Evolutionary conservation across 2,113 vertebrate species (phyloP).

Genomic region (Nesogale talazaci): DNA sequence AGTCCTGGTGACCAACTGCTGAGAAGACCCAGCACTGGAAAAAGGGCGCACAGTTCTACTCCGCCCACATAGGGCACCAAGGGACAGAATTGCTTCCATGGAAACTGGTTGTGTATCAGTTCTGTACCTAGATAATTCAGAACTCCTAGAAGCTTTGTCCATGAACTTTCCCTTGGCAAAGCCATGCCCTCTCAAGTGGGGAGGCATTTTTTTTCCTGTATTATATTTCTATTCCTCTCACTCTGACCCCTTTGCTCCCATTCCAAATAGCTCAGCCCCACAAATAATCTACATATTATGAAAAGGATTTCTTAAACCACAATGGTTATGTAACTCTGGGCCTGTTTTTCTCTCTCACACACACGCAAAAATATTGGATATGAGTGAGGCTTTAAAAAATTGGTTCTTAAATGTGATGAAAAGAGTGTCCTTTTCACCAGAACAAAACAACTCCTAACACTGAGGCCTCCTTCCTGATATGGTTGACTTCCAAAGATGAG

Average conservation of each 20-base stretch:
- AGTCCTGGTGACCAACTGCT: not conserved
- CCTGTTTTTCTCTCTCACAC: slow-evolving; percentile 62
- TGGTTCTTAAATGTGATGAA: slow-evolving; percentile 78
- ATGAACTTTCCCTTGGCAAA: not conserved
- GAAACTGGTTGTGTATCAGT: not conserved
- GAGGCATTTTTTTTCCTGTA: slow-evolving; percentile 21
- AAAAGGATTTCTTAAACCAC: slow-evolving; percentile 74
- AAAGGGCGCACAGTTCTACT: not conserved
- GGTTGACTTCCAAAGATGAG: slow-evolving; percentile 68
- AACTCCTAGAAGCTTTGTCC: not conserved
- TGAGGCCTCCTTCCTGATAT: slow-evolving; percentile 68
- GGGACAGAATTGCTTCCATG: not conserved
- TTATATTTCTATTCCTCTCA: not conserved
- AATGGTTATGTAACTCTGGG: slow-evolving; percentile 72
- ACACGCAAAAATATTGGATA: slow-evolving; percentile 68
- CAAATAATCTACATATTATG: slow-evolving; percentile 52
- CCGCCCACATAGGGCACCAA: not conserved
- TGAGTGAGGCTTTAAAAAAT: slow-evolving; percentile 77
- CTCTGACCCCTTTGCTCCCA: not conserved
- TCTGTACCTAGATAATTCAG: not conserved
- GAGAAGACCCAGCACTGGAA: not conserved
- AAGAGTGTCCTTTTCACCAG: slow-evolving; percentile 76
- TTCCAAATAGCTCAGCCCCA: slow-evolving; percentile 5
- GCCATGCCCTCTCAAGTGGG: not conserved
- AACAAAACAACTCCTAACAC: slow-evolving; percentile 74